Evolutionary conservation across 2,797 vertebrate genomes (phyloP).

Genomic region (Mormyrus proboscirostris): DNA sequence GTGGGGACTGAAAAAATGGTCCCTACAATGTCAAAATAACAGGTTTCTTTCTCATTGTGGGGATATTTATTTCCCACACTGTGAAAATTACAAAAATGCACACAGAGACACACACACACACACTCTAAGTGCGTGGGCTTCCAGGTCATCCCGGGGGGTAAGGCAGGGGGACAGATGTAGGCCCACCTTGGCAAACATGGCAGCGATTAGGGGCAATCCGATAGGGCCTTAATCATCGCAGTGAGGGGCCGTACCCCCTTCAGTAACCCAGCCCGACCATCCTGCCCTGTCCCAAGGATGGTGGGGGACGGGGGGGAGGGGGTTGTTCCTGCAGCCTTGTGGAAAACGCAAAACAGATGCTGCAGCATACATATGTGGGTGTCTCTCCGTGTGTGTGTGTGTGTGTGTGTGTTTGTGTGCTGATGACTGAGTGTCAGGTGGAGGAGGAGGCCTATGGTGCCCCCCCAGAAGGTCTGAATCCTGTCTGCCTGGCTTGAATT

Average conservation of each 20-base stretch:
- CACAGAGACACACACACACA: background rate
- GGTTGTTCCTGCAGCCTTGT: background rate
- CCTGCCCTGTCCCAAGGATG: background rate
- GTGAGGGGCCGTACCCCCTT: background rate
- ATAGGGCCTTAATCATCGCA: background rate
- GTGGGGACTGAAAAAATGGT: no score
- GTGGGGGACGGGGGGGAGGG: background rate
- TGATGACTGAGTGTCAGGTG: background rate
- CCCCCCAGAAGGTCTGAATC: background rate
- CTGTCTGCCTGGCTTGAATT: background rate
- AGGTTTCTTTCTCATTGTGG: no score
- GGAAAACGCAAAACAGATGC: background rate
- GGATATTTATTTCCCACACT: background rate
- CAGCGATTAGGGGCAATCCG: slow-evolving; percentile 2
- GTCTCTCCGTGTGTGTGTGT: background rate
- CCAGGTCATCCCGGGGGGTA: background rate
- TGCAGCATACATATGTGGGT: background rate
- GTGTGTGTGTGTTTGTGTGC: background rate
- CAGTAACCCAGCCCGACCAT: background rate
- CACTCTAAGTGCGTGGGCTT: background rate
- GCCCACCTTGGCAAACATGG: background rate
- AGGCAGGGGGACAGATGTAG: background rate
- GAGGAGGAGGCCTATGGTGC: background rate
- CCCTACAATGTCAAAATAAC: no score
- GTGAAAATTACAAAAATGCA: background rate